These are phyloP conservation scores for Pteromalus puparum DNA, from an alignment of 1,140 invertebrate genomes.

Conservation along the genomic window DNA sequence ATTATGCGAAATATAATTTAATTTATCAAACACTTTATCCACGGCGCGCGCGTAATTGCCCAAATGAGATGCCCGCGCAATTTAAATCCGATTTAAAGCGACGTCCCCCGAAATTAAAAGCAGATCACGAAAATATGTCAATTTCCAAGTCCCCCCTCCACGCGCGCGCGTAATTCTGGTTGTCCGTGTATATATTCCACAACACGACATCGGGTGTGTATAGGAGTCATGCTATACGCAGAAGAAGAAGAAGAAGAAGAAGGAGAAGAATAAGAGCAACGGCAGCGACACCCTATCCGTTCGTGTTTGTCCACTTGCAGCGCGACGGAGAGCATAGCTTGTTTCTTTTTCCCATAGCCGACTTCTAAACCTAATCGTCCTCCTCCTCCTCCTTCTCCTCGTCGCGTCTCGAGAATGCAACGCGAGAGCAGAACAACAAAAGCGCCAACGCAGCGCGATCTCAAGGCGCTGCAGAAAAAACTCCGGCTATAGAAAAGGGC, in stretches of 20 bases:
- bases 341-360: not conserved
- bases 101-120: too few relatives aligned
- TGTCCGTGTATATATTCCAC: conserved; percentile 7
- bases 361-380: conserved; percentile 29
- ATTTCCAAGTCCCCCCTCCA: too few relatives aligned
- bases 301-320: conserved; percentile 21
- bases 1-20: not conserved
- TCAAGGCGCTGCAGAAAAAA: conserved; percentile 11
- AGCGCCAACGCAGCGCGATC: not conserved
- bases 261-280: not conserved
- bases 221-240: conserved; percentile 12
- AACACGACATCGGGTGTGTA: conserved; percentile 22
- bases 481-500: not conserved
- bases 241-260: not conserved
- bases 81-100: not conserved
- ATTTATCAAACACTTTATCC: not conserved
- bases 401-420: conserved; percentile 18
- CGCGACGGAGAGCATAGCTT: not conserved
- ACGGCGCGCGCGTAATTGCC: not conserved
- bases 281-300: conserved; percentile 12
- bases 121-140: too few relatives aligned
- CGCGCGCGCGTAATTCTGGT: conserved; percentile 31
- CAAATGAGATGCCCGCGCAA: not conserved
- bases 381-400: not conserved
- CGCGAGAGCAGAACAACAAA: conserved; percentile 14